Evolutionary conservation across 2,888 invertebrate species (phyloP).

Genomic region (Rhimphoctona megacephalus): DNA sequence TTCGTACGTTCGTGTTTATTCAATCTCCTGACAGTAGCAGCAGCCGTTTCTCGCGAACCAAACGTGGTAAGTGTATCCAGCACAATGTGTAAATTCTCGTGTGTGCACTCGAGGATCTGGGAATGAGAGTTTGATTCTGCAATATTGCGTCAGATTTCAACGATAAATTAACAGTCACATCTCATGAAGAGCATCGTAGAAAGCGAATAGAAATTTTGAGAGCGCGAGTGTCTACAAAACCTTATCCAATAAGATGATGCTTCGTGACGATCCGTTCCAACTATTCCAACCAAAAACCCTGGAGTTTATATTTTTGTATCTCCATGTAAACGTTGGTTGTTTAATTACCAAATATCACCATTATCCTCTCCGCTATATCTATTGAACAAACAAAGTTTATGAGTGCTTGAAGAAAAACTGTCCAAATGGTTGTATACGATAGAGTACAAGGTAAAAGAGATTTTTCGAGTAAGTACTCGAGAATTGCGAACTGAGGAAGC

Average conservation of each 20-base stretch:
- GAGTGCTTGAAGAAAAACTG: background rate
- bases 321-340: background rate
- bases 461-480: background rate
- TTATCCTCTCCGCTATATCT: background rate
- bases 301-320: background rate
- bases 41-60: slow-evolving; percentile 16
- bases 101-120: background rate
- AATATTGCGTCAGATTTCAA: slow-evolving; percentile 40
- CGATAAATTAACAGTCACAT: slow-evolving; percentile 25
- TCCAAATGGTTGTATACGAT: background rate
- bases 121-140: slow-evolving; percentile 2
- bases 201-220: background rate
- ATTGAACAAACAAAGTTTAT: background rate
- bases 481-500: background rate
- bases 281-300: background rate
- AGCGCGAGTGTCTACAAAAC: background rate
- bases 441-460: background rate
- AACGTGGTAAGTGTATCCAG: slow-evolving; percentile 14
- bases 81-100: slow-evolving; percentile 23
- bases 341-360: background rate
- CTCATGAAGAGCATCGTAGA: background rate
- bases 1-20: slow-evolving; percentile 42
- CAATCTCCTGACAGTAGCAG: slow-evolving; percentile 39
- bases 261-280: background rate
- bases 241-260: background rate